A percentile compares a stretch with the other conserved stretches of the same genome.
Evolutionary conservation across 1,140 invertebrate genomes (phyloP).

Genomic region (Pachyrhynchus sulphureomaculatus): DNA sequence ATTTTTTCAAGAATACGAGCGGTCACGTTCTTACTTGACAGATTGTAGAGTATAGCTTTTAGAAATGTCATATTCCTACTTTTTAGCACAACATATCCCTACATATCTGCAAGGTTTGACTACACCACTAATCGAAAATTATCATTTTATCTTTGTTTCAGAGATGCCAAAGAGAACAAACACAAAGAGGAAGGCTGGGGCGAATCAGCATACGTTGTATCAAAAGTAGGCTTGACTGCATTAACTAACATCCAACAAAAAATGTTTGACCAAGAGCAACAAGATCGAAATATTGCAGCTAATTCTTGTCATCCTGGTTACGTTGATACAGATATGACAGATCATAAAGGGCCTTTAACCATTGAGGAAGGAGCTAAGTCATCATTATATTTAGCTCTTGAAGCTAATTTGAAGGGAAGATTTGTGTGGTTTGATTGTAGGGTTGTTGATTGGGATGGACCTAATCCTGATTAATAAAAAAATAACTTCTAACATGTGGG

Average conservation of each 20-base stretch:
- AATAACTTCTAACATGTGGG: too few species aligned
- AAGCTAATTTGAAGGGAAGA: slow-evolving; percentile 50
- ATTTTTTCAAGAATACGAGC: too few species aligned
- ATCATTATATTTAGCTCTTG: slow-evolving; percentile 49
- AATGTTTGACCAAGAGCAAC: slow-evolving; percentile 53
- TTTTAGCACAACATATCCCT: too few species aligned
- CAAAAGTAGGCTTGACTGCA: slow-evolving; percentile 66
- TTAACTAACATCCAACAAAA: slow-evolving; percentile 62
- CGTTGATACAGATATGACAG: slow-evolving; percentile 68
- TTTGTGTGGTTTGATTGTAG: slow-evolving; percentile 51
- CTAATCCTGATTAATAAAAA: background rate
- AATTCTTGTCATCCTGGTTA: slow-evolving; percentile 65
- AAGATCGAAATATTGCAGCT: slow-evolving; percentile 57
- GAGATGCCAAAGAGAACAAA: slow-evolving; percentile 56
- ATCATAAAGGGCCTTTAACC: slow-evolving; percentile 61
- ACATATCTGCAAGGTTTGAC: too few species aligned
- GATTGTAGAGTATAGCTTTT: too few species aligned
- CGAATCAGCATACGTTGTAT: slow-evolving; percentile 60
- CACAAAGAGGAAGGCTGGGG: slow-evolving; percentile 61
- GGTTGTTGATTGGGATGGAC: slow-evolving; percentile 47
- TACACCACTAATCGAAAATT: too few species aligned
- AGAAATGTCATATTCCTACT: too few species aligned
- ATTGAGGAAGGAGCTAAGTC: slow-evolving; percentile 61
- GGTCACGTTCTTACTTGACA: too few species aligned
- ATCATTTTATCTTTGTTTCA: slow-evolving; percentile 41